Evolutionary conservation across 2,888 invertebrate genomes (phyloP), one percentile per base, ranked within the genome.

Genomic region (Apotomis betuletana): DNA sequence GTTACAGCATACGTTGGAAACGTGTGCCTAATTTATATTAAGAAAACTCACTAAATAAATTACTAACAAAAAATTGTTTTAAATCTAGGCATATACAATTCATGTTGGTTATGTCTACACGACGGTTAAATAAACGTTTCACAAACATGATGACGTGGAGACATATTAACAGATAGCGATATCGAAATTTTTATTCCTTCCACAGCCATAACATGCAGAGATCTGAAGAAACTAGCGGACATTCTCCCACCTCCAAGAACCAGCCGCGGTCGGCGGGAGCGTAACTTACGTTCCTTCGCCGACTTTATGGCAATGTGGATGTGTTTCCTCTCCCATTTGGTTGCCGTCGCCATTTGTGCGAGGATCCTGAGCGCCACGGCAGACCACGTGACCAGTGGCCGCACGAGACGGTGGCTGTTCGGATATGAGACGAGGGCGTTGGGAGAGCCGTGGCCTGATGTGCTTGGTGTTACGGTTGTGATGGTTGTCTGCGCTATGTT

Each of bases 401-500:
- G 94, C 51, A 94, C 95, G n/a, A 91, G 95, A 72, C 90, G 94
- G 60, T 95, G 95, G 94, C 81, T 95, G 52, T 94, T 95, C 77
- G 95, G 95, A 2, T 90, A 94, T 77, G 94, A 94, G 79, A 94
- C 94, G 5, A 90, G 94, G 78, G 90, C 94, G 0, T 83, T 94
- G 68, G 95, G 94, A 0, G 95, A 95, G 78, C 94, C 95, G 0
- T 95, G 95, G 95, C 95, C 95, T 38, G 95, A 95, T 80, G 94
- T 95, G 4, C 79, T 95, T 4, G 95, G 95, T 5, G 94, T 95
- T 3, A 94, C 94, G 0, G 94, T 95, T 41, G 94, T 95, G 6
- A 91, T 94, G 81, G 94, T 95, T 0, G 94, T 95, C 3, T 94
- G 95, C 52, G 92, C 94, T 52, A 92, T 95, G 88, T 95, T 95